Evolutionary conservation across 2,797 vertebrate genomes (phyloP).

Genomic region (Macropodus opercularis): DNA sequence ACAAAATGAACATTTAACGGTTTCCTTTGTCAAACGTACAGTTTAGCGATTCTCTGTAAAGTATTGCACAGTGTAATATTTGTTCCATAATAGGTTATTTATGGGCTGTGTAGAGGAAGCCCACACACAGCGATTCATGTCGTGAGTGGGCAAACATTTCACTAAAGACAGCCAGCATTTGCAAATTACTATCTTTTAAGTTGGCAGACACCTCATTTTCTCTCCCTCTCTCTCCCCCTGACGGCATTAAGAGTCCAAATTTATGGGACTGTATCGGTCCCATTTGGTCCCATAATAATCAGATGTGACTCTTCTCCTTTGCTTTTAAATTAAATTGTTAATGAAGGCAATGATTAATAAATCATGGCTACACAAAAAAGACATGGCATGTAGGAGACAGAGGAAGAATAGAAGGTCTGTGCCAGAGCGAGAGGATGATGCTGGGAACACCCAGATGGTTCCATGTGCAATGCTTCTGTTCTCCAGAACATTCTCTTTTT

Average conservation of each 20-base stretch:
- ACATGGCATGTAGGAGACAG: slow-evolving; percentile 30
- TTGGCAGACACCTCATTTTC: slow-evolving; percentile 52
- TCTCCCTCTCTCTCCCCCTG: slow-evolving; percentile 3
- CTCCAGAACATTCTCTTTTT: slow-evolving; percentile 21
- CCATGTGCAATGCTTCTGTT: slow-evolving; percentile 28
- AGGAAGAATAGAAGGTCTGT: slow-evolving; percentile 18
- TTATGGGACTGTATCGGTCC: slow-evolving; percentile 46
- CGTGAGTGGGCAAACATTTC: slow-evolving; percentile 68
- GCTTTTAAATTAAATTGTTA: slow-evolving; percentile 72
- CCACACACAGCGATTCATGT: slow-evolving; percentile 67
- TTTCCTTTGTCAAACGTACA: too few species aligned
- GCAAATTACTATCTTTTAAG: slow-evolving; percentile 73
- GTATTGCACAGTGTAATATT: slow-evolving; percentile 34
- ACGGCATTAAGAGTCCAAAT: slow-evolving; percentile 48
- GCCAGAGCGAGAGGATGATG: slow-evolving; percentile 46
- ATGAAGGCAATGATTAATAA: slow-evolving; percentile 71
- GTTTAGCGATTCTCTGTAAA: slow-evolving; percentile 29
- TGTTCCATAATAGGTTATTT: slow-evolving; percentile 46
- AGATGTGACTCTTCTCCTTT: slow-evolving; percentile 51
- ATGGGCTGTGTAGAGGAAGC: slow-evolving; percentile 57
- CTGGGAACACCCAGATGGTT: slow-evolving; percentile 58
- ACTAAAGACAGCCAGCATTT: slow-evolving; percentile 63
- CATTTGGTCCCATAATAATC: slow-evolving; percentile 59
- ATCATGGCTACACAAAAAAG: slow-evolving; percentile 55
- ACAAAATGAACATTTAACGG: too few species aligned